These are phyloP conservation scores for Amblyornis subalaris DNA, from an alignment of 2,113 vertebrate species.

Conservation along the genomic window DNA sequence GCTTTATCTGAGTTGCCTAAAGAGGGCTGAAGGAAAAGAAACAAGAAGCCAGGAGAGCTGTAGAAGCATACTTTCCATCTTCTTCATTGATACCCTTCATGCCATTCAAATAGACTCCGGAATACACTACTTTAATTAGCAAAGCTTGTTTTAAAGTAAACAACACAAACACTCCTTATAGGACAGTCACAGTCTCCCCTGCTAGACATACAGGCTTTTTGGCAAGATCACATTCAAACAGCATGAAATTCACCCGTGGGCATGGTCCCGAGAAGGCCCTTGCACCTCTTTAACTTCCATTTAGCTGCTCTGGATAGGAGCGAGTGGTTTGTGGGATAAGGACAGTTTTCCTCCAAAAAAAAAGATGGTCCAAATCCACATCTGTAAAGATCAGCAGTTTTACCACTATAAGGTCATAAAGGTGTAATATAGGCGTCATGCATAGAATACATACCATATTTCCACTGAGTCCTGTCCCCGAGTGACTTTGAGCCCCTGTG, in stretches of 20 bases:
- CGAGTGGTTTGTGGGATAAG: neutral
- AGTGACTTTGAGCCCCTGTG: neutral
- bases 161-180: conserved; percentile 51
- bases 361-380: conserved; percentile 17
- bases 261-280: neutral
- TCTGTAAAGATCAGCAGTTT: conserved; percentile 23
- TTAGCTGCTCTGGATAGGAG: neutral
- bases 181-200: conserved; percentile 51
- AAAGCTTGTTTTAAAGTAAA: conserved; percentile 62
- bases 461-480: neutral
- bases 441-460: neutral
- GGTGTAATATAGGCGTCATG: conserved; percentile 45
- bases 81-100: conserved; percentile 42
- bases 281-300: neutral
- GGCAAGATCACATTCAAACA: conserved; percentile 49
- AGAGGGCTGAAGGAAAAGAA: neutral
- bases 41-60: neutral
- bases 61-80: neutral
- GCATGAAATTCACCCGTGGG: conserved; percentile 3
- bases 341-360: neutral
- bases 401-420: conserved; percentile 22
- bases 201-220: conserved; percentile 40
- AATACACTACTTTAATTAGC: conserved; percentile 60
- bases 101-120: conserved; percentile 41
- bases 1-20: neutral